A percentile compares a stretch with the other conserved stretches of the same genome.
Evolutionary conservation across 35 echinoderm and acorn worm species (phyloP).

Genomic region (Amphiura filiformis): DNA sequence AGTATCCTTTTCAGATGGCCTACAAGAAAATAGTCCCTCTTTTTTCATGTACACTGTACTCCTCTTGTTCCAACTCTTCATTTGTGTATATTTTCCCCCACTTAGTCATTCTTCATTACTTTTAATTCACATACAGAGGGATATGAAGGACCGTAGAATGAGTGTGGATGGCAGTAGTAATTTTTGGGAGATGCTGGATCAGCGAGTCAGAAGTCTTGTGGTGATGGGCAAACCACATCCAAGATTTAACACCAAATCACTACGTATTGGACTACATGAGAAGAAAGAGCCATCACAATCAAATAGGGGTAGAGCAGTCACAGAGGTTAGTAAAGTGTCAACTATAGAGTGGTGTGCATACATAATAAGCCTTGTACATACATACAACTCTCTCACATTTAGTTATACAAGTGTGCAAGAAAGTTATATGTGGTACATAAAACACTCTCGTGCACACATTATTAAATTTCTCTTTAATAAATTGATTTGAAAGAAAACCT

Average conservation of each 20-base stretch:
- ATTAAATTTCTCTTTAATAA: no score
- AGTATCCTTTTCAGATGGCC: no score
- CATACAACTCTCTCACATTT: not conserved
- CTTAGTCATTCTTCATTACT: not conserved
- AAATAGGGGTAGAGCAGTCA: not conserved
- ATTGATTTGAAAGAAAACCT: not conserved
- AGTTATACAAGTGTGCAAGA: no score
- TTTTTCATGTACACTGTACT: no score
- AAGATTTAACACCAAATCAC: conserved; percentile 9
- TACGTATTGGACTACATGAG: not conserved
- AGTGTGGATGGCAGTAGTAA: conserved; percentile 23
- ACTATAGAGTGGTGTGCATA: not conserved
- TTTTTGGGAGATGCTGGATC: conserved; percentile 52
- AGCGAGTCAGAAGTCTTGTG: conserved; percentile 8
- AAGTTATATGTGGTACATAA: no score
- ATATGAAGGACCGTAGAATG: conserved; percentile 28
- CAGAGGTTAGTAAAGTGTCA: not conserved
- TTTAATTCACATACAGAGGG: conserved; percentile 13
- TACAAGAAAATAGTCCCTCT: no score
- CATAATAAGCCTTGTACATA: not conserved
- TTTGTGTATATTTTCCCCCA: no score
- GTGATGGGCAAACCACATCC: conserved; percentile 12
- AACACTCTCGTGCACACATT: no score
- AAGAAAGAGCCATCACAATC: not conserved
- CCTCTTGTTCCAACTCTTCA: no score